Base-by-base conservation (phyloP, 2,113 vertebrate genomes). In the Rhinopomastus cyanomelas region DNA sequence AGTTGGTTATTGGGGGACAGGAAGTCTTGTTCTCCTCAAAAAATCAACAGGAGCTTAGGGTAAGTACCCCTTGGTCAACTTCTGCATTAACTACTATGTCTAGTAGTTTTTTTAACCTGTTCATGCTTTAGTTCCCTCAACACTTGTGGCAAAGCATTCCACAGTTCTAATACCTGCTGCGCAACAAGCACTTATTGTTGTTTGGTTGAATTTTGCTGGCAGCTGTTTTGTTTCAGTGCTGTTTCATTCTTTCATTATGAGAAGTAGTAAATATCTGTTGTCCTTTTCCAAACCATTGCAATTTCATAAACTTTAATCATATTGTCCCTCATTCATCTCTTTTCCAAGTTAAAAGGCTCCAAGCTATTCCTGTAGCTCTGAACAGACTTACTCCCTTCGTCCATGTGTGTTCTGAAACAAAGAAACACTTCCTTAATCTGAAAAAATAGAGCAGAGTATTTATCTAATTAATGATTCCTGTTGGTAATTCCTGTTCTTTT, bases 341-440 rank as follows among this genome's bases (percentile, higher is more conserved):
- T 86, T 90, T 71, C 61, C 34, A 66, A 77, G 56, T 81, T 86
- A 86, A 90, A 92, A 78, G 48, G 22, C 17, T 74, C 52, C 77
- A 62, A 83, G n/a, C 65, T 83, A 42, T 83, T 86, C 77, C 46
- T 37, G 42, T 39, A 53, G 22, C 42, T 93, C 86, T 86, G 27
- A 93, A 62, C 7, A 51, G 46, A 65, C 25, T 55, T 75, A 30
- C 8, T 88, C 74, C 11, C 21, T 80, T 88, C 94, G 52, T 81
- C 80, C 34, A 7, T 51, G 59, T 23, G 7, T 90, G 83, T 27
- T 27, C 66, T 30, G 29, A 10, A 37, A 56, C 85, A 73, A 62
- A 19, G 37, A 48, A 11, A 4, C 11, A 27, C 62, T 27, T 30
- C n/a, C n/a, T n/a, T n/a, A n/a, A n/a, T 75, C 32, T 65, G 37